Percentiles rank a stretch among this genome's conserved stretches.
Conservation (phyloP, 2,888 invertebrate species). For the Quadriops clusia region DNA sequence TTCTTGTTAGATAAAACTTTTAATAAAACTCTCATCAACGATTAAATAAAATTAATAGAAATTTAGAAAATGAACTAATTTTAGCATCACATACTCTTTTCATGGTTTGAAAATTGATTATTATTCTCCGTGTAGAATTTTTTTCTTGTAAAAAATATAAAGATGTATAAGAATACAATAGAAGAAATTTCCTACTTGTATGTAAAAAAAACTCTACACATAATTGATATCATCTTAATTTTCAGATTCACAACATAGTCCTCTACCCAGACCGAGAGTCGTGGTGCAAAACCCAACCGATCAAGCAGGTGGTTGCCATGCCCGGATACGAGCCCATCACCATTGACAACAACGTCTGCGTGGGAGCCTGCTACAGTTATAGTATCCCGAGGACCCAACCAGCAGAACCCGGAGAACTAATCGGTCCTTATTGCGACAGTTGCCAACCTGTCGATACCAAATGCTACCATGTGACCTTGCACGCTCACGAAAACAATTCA, state of each 20-base stretch:
- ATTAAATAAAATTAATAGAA: no score
- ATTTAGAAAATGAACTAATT: no score
- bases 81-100: no score
- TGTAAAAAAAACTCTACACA: no score
- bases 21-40: no score
- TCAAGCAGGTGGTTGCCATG: slow-evolving; percentile 55
- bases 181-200: no score
- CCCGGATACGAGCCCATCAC: slow-evolving; percentile 51
- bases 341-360: slow-evolving; percentile 58
- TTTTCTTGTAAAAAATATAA: not conserved
- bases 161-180: not conserved
- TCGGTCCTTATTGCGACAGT: slow-evolving; percentile 56
- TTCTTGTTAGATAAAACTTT: no score
- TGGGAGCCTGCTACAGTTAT: slow-evolving; percentile 60
- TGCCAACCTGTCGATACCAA: slow-evolving; percentile 52
- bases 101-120: no score
- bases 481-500: slow-evolving; percentile 42
- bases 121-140: slow-evolving; percentile 1
- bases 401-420: slow-evolving; percentile 51
- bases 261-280: slow-evolving; percentile 57
- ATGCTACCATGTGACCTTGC: slow-evolving; percentile 52
- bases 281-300: slow-evolving; percentile 57
- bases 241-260: slow-evolving; percentile 56
- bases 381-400: slow-evolving; percentile 56
- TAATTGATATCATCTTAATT: slow-evolving; percentile 2